phyloP scores from a whole-genome alignment of 2,113 vertebrate species.

The Cricetomys ansorgei region DNA sequence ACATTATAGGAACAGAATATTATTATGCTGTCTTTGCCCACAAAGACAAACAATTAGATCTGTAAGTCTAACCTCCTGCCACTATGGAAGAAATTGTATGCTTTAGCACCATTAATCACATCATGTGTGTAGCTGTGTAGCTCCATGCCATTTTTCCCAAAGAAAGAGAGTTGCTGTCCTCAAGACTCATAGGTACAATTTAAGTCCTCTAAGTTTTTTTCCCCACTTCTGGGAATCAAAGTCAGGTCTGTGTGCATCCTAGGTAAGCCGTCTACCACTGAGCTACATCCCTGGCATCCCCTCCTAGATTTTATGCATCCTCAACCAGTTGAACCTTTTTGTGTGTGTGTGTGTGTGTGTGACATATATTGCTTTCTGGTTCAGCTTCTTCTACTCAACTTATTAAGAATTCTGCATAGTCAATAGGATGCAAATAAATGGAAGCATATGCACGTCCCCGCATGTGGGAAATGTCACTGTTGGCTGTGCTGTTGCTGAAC shows the following conservation, averaged over 20 bases:
- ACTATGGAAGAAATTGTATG: neutral
- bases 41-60: neutral
- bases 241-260: neutral
- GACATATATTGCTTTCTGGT: neutral
- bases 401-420: constrained; percentile 49
- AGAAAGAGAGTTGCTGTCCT: neutral
- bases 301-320: neutral
- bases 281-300: neutral
- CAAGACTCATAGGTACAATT: neutral
- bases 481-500: constrained; percentile 33
- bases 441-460: constrained; percentile 52
- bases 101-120: neutral
- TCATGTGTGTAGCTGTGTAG: neutral
- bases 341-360: no score
- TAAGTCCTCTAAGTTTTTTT: neutral
- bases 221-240: neutral
- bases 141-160: neutral
- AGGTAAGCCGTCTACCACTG: neutral
- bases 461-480: constrained; percentile 31
- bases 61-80: neutral
- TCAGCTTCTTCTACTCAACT: neutral
- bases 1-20: neutral
- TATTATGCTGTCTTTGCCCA: neutral
- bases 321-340: neutral
- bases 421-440: constrained; percentile 66